Conservation (phyloP, 2,113 vertebrate species). For the Chrysemys picta region DNA sequence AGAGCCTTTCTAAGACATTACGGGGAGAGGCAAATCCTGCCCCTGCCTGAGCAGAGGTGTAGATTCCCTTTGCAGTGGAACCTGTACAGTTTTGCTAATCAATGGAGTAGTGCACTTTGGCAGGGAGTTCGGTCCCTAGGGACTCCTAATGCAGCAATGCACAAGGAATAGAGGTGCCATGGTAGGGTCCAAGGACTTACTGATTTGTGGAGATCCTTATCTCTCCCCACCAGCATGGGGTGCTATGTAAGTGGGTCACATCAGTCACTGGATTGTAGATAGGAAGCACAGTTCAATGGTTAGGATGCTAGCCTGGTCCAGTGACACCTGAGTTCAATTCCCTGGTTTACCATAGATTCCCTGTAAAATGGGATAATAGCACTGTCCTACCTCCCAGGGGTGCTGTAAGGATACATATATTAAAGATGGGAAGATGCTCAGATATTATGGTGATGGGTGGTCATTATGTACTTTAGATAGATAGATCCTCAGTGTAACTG, state of each 20-base stretch:
- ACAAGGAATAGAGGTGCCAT: fast-evolving
- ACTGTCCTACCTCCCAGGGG: neutral
- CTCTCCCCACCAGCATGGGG: neutral
- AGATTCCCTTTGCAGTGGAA: neutral
- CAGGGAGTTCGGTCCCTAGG: neutral
- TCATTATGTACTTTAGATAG: neutral
- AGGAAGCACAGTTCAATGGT: neutral
- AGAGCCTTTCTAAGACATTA: neutral
- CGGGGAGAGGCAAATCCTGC: neutral
- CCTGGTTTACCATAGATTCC: neutral
- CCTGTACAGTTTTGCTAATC: neutral
- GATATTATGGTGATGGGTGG: neutral
- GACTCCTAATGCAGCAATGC: fast-evolving
- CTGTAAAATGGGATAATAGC: neutral
- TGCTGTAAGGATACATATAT: neutral
- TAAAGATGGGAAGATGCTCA: neutral
- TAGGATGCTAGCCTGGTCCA: neutral
- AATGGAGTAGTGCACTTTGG: fast-evolving
- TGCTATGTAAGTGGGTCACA: neutral
- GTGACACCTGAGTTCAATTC: neutral
- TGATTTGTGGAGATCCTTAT: neutral
- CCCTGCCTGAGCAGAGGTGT: fast-evolving
- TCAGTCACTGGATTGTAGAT: neutral
- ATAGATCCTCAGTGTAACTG: neutral
- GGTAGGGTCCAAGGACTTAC: neutral